Evolutionary conservation across 37 sponge, comb jelly and placozoan species (phyloP).

Genomic region (Agelas oroides): DNA sequence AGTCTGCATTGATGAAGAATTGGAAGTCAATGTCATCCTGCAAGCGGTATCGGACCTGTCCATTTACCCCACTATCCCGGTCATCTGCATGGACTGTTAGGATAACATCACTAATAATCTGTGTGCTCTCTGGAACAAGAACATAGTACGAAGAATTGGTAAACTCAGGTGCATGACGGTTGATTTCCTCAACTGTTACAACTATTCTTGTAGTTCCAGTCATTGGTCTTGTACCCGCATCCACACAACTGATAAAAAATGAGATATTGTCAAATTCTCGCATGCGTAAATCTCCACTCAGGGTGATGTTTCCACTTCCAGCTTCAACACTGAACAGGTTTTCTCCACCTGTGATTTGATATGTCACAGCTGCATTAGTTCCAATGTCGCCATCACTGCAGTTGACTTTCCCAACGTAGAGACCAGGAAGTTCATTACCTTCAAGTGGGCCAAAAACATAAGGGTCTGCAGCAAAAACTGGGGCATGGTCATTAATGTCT

Average conservation of each 20-base stretch:
- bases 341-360: not conserved
- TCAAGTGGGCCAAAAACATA: constrained; percentile 49
- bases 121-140: constrained; percentile 41
- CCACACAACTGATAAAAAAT: constrained; percentile 37
- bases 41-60: constrained; percentile 34
- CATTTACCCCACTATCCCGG: constrained; percentile 54
- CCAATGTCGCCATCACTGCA: constrained; percentile 73
- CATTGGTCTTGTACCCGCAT: constrained; percentile 32
- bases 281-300: constrained; percentile 18
- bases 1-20: constrained; percentile 39
- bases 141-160: constrained; percentile 11
- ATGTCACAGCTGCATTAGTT: constrained; percentile 47
- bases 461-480: constrained; percentile 23
- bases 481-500: constrained; percentile 79
- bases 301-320: constrained; percentile 32
- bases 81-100: constrained; percentile 44
- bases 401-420: constrained; percentile 43
- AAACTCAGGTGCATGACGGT: constrained; percentile 61
- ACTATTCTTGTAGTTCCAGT: constrained; percentile 7
- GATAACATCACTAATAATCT: constrained; percentile 18
- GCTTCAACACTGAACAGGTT: constrained; percentile 41
- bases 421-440: constrained; percentile 18
- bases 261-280: constrained; percentile 43
- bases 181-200: constrained; percentile 40
- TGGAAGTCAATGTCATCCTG: constrained; percentile 21